Conservation (phyloP, 2,113 vertebrate species). For the Callocephalon fimbriatum region DNA sequence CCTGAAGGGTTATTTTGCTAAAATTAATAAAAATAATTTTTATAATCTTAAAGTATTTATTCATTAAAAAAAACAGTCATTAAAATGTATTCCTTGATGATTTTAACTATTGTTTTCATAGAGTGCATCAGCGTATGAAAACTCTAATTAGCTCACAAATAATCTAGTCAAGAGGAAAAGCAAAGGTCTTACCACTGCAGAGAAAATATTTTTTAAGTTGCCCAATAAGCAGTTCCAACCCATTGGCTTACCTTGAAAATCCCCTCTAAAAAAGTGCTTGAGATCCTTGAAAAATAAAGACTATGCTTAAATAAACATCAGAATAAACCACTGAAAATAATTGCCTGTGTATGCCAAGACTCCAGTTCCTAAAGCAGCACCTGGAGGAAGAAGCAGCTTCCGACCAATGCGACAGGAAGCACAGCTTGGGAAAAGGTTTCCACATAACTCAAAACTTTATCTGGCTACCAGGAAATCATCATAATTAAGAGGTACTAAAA, state of each 20-base stretch:
- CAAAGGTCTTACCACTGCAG: neutral
- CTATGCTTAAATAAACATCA: neutral
- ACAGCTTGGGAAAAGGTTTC: neutral
- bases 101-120: neutral
- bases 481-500: conserved; percentile 9
- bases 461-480: conserved; percentile 33
- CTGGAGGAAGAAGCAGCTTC: conserved; percentile 54
- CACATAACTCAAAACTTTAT: neutral
- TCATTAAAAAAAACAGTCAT: neutral
- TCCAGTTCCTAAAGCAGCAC: neutral
- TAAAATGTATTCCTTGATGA: neutral
- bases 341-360: neutral
- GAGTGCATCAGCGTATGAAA: neutral
- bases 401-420: conserved; percentile 45
- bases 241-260: neutral
- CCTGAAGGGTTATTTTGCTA: neutral
- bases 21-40: neutral
- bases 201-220: neutral
- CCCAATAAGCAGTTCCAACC: neutral
- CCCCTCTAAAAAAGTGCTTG: neutral
- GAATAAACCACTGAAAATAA: neutral
- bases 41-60: neutral
- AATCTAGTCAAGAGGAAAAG: neutral
- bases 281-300: neutral
- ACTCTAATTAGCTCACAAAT: neutral